A percentile compares a stretch with the other conserved stretches of the same genome.
Conservation (phyloP, 23 tunicate species). For the Halocynthia roretzi region DNA sequence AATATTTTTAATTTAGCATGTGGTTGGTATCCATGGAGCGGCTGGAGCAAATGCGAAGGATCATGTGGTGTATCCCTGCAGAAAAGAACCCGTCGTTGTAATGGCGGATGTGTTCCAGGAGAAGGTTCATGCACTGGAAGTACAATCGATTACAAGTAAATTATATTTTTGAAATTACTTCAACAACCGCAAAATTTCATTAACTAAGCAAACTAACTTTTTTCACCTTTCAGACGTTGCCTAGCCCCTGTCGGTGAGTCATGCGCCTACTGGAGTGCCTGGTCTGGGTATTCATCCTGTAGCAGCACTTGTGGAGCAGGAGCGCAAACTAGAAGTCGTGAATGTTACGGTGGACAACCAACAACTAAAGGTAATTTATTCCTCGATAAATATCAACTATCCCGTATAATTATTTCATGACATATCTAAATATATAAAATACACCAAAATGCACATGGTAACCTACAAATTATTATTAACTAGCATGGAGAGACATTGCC, state of each 20-base stretch:
- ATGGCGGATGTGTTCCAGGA: conserved; percentile 65
- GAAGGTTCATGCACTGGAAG: conserved; percentile 62
- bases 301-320: conserved; percentile 58
- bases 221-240: conserved; percentile 39
- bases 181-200: too few relatives aligned
- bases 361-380: conserved; percentile 28
- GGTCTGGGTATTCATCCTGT: conserved; percentile 52
- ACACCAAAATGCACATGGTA: too few relatives aligned
- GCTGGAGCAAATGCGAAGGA: conserved; percentile 84
- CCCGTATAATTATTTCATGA: too few relatives aligned
- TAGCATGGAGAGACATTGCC: too few relatives aligned
- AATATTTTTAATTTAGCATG: conserved; percentile 26
- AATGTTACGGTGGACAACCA: conserved; percentile 46
- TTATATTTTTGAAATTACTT: neutral
- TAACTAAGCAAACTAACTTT: neutral
- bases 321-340: conserved; percentile 19
- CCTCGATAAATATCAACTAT: too few relatives aligned
- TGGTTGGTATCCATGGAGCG: conserved; percentile 86
- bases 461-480: too few relatives aligned
- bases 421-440: too few relatives aligned
- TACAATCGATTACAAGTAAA: conserved; percentile 31
- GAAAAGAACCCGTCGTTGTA: conserved; percentile 77
- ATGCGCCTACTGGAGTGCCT: conserved; percentile 56
- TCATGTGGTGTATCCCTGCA: conserved; percentile 60
- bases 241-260: conserved; percentile 59